Percentiles rank a stretch among this genome's conserved stretches.
These are phyloP conservation scores for Amiota mariae DNA, from an alignment of 2,888 invertebrate genomes.

Conservation along the genomic window DNA sequence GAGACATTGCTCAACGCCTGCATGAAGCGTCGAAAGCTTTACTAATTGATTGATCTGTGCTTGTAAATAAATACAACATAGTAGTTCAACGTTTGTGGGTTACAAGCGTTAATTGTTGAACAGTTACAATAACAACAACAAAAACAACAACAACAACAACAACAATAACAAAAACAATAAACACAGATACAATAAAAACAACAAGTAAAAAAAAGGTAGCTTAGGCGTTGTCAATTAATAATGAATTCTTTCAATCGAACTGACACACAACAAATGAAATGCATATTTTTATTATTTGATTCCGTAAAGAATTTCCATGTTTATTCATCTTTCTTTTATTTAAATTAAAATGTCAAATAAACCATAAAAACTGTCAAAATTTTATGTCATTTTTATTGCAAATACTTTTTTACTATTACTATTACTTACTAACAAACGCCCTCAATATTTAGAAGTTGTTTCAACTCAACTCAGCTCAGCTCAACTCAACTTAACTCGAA, in stretches of 20 bases:
- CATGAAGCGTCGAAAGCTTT: neutral
- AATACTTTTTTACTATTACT: no score
- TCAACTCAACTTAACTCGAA: no score
- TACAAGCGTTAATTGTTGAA: constrained; percentile 8
- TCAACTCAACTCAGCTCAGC: no score
- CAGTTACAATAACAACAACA: neutral
- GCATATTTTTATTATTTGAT: neutral
- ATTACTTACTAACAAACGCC: no score
- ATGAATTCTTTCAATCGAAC: neutral
- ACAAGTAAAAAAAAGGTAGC: neutral
- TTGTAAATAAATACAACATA: neutral
- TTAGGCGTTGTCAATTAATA: neutral
- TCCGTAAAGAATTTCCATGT: neutral
- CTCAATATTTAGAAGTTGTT: no score
- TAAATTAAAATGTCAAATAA: no score
- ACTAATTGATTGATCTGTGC: constrained; percentile 9
- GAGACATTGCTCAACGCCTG: neutral
- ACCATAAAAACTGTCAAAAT: no score
- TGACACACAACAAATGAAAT: neutral
- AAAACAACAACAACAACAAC: neutral
- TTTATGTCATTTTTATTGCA: no score
- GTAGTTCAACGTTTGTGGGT: constrained; percentile 4
- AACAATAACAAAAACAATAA: constrained; percentile 2
- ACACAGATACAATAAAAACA: neutral
- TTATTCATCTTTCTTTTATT: neutral